These are phyloP conservation scores for Acestrorhynchus altus DNA, from an alignment of 2,797 vertebrate genomes.

Conservation along the genomic window DNA sequence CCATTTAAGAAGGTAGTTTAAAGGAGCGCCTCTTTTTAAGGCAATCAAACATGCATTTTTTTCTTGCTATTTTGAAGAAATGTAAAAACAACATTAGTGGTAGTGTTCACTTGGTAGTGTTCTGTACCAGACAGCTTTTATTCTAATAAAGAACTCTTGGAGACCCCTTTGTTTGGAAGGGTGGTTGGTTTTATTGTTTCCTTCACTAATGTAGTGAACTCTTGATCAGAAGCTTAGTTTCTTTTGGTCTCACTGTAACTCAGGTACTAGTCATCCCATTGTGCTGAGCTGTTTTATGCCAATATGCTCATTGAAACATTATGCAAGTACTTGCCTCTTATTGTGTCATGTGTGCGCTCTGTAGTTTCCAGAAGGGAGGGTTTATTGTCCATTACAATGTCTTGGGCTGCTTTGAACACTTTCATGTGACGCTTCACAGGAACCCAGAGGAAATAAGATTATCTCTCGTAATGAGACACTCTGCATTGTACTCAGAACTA, in stretches of 20 bases:
- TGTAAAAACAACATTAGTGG: too few relatives aligned
- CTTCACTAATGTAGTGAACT: not conserved
- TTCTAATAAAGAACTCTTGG: too few relatives aligned
- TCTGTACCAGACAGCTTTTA: too few relatives aligned
- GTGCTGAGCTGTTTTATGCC: not conserved
- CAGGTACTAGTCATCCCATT: not conserved
- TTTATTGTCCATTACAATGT: constrained; percentile 3
- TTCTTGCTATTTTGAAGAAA: too few relatives aligned
- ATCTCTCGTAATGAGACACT: constrained; percentile 15
- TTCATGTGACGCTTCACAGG: constrained; percentile 15
- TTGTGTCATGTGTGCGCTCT: not conserved
- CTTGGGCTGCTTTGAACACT: not conserved
- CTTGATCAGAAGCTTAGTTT: not conserved
- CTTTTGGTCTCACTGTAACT: not conserved
- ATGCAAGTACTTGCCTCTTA: not conserved
- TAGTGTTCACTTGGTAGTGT: too few relatives aligned
- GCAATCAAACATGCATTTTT: too few relatives aligned
- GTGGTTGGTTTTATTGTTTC: too few relatives aligned
- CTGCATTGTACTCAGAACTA: constrained; percentile 16
- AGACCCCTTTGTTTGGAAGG: too few relatives aligned
- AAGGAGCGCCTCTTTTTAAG: too few relatives aligned
- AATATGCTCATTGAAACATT: not conserved
- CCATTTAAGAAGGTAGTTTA: too few relatives aligned
- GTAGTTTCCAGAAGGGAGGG: not conserved
- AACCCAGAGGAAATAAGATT: constrained; percentile 2